Percentiles rank a stretch among this genome's conserved stretches.
Evolutionary conservation across 2,888 invertebrate genomes (phyloP).

Genomic region (Tupiocoris notatus): DNA sequence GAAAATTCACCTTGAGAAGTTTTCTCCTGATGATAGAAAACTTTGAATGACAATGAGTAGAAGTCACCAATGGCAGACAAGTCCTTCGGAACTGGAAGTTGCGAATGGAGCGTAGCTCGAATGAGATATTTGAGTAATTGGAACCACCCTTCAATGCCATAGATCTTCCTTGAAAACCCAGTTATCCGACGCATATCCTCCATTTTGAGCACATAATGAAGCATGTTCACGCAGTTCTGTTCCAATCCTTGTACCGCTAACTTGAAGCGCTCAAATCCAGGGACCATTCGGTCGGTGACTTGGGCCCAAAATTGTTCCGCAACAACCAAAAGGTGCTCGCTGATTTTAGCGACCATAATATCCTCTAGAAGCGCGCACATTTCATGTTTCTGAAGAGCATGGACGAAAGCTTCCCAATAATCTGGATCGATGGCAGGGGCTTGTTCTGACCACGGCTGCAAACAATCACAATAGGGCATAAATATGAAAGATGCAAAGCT

Average conservation of each 20-base stretch:
- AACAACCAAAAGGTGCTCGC: conserved; percentile 63
- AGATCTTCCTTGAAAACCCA: conserved; percentile 57
- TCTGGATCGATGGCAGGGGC: conserved; percentile 10
- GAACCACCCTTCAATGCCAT: conserved; percentile 59
- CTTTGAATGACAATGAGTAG: conserved; percentile 74
- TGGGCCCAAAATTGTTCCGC: conserved; percentile 67
- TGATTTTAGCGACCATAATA: conserved; percentile 57
- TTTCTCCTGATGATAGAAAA: conserved; percentile 59
- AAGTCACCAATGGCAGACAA: conserved; percentile 70
- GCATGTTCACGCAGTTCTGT: conserved; percentile 59
- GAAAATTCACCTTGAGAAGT: conserved; percentile 49
- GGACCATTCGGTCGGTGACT: conserved; percentile 25
- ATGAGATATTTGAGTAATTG: conserved; percentile 65
- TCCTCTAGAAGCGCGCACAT: conserved; percentile 54
- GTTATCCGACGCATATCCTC: conserved; percentile 58
- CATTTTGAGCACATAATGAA: conserved; percentile 60
- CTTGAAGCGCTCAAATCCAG: conserved; percentile 65
- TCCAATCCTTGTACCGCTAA: conserved; percentile 67
- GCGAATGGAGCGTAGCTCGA: conserved; percentile 66
- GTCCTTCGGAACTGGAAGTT: conserved; percentile 65
- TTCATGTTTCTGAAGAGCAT: conserved; percentile 51
- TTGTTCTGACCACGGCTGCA: background rate
- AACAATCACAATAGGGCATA: too few species aligned
- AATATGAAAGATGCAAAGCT: too few species aligned
- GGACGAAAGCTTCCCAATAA: conserved; percentile 15